Evolutionary conservation across 2,797 vertebrate genomes (phyloP).

Genomic region (Pterois miles): DNA sequence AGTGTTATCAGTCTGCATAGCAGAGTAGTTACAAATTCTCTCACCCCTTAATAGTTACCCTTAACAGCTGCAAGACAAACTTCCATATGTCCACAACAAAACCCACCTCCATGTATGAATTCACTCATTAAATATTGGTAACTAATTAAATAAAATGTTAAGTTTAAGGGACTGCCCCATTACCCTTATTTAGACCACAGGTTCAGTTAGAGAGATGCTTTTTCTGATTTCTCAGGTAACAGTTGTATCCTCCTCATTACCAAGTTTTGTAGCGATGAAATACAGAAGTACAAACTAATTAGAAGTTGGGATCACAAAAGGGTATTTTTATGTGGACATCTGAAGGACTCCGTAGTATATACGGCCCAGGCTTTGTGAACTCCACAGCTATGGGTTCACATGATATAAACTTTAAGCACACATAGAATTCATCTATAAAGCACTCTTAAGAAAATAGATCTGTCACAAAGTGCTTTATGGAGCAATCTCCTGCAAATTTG

Average conservation of each 20-base stretch:
- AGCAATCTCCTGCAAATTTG: not conserved
- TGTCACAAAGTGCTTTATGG: not conserved
- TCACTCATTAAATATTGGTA: not conserved
- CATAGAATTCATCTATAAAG: not conserved
- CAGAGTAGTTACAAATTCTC: not conserved
- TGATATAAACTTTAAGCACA: not conserved
- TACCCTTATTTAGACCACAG: too few relatives aligned
- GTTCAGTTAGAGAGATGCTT: not conserved
- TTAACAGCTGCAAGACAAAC: not conserved
- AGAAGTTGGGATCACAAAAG: not conserved
- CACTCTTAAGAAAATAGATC: not conserved
- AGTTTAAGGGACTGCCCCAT: too few relatives aligned
- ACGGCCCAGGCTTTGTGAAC: not conserved
- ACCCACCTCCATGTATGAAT: not conserved
- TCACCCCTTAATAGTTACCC: not conserved
- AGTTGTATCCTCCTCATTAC: too few relatives aligned
- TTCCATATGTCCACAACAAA: not conserved
- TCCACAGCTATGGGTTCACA: not conserved
- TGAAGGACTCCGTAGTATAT: not conserved
- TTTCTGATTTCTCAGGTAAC: not conserved
- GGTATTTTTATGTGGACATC: not conserved
- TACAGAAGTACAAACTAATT: not conserved
- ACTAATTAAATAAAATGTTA: too few relatives aligned
- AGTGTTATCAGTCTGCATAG: not conserved
- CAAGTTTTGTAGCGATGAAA: not conserved